Percentiles rank a stretch among this genome's conserved stretches.
Evolutionary conservation across 2,113 vertebrate genomes (phyloP).

Genomic region (Buteo buteo): DNA sequence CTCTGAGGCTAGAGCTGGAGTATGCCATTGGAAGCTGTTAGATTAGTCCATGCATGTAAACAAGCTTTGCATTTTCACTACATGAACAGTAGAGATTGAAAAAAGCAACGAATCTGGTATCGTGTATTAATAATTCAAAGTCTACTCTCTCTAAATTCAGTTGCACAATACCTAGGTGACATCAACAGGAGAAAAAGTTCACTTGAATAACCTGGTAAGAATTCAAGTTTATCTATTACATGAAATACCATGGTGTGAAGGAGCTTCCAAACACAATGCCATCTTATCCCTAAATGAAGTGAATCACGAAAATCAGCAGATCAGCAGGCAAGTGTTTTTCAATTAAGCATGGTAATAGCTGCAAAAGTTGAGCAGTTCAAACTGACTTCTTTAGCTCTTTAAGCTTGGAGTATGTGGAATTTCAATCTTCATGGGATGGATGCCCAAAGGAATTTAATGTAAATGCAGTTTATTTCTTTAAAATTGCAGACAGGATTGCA

Average conservation of each 20-base stretch:
- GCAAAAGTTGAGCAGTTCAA: neutral
- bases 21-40: neutral
- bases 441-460: neutral
- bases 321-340: neutral
- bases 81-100: neutral
- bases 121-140: neutral
- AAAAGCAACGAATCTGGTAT: neutral
- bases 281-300: neutral
- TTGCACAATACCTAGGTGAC: neutral
- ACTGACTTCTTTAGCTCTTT: neutral
- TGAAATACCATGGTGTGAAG: neutral
- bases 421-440: neutral
- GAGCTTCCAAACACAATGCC: neutral
- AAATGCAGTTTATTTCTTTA: conserved; percentile 13
- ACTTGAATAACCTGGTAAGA: neutral
- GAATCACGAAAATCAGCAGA: neutral
- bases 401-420: neutral
- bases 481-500: neutral
- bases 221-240: neutral
- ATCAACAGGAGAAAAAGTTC: neutral
- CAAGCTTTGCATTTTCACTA: neutral
- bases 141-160: neutral
- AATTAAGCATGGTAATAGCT: neutral
- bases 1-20: neutral
- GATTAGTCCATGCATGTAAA: neutral